A percentile compares a stretch with the other conserved stretches of the same genome.
Conservation (phyloP, 2,797 vertebrate species). For the Microctenopoma steveboyesi region DNA sequence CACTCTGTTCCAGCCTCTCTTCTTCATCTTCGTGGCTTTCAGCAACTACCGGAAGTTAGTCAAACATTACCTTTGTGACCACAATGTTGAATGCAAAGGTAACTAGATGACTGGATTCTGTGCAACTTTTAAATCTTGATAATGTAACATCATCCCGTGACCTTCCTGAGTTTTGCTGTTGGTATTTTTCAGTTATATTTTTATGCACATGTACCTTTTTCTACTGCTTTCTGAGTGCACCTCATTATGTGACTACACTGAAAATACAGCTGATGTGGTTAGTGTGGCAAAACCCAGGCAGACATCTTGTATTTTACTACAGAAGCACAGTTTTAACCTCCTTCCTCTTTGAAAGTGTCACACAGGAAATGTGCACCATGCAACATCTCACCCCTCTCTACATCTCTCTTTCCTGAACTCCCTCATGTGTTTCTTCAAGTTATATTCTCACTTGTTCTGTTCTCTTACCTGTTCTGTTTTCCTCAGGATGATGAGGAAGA, state of each 20-base stretch:
- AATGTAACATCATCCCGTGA: background rate
- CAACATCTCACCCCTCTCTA: constrained; percentile 50
- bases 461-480: constrained; percentile 16
- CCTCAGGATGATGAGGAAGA: constrained; percentile 81
- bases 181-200: background rate
- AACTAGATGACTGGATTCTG: background rate
- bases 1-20: background rate
- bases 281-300: constrained; percentile 35
- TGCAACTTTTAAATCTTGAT: background rate
- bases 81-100: constrained; percentile 51
- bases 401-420: constrained; percentile 31
- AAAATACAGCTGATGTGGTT: constrained; percentile 52
- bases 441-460: background rate
- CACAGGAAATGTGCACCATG: constrained; percentile 78
- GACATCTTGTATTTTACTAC: constrained; percentile 70
- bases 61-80: constrained; percentile 70
- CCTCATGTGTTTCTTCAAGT: background rate
- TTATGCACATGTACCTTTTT: background rate
- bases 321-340: constrained; percentile 53
- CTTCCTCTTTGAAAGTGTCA: constrained; percentile 79
- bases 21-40: constrained; percentile 24
- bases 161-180: background rate
- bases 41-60: constrained; percentile 69
- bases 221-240: background rate
- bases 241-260: background rate